Evolutionary conservation across 2,888 invertebrate genomes (phyloP).

Genomic region (Dexiosoma caninum): DNA sequence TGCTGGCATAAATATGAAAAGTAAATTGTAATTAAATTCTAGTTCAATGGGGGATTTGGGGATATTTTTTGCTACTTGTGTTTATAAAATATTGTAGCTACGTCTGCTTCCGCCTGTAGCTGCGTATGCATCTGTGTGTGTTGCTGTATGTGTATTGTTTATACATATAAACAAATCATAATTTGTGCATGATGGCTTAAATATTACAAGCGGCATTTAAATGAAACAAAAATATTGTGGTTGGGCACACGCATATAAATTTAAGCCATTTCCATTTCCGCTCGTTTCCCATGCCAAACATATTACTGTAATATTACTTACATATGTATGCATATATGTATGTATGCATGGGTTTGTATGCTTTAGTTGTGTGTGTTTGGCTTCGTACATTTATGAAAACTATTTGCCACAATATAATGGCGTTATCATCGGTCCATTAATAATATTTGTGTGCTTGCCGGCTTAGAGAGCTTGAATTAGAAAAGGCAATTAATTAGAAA

Average conservation of each 20-base stretch:
- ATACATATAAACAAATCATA: constrained; percentile 13
- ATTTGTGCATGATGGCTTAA: constrained; percentile 10
- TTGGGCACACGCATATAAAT: background rate
- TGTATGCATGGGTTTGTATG: background rate
- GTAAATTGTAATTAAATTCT: constrained; percentile 58
- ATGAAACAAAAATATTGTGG: constrained; percentile 14
- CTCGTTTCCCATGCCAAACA: background rate
- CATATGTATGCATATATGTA: background rate
- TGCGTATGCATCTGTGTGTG: background rate
- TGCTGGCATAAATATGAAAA: background rate
- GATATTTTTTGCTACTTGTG: background rate
- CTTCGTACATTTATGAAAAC: background rate
- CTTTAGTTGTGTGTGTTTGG: background rate
- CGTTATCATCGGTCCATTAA: constrained; percentile 41
- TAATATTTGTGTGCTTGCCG: constrained; percentile 12
- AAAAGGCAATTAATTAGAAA: constrained; percentile 51
- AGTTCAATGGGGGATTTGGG: constrained; percentile 48
- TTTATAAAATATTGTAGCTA: background rate
- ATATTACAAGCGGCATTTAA: constrained; percentile 19
- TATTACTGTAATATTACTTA: background rate
- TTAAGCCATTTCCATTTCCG: constrained; percentile 28
- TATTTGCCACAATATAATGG: constrained; percentile 46
- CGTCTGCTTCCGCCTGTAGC: too few species aligned
- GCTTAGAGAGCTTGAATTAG: background rate
- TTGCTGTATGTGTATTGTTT: background rate